Percentiles rank a stretch among this genome's conserved stretches.
These are phyloP conservation scores for Wiebesia pumilae DNA, from an alignment of 1,140 invertebrate species.

Conservation along the genomic window DNA sequence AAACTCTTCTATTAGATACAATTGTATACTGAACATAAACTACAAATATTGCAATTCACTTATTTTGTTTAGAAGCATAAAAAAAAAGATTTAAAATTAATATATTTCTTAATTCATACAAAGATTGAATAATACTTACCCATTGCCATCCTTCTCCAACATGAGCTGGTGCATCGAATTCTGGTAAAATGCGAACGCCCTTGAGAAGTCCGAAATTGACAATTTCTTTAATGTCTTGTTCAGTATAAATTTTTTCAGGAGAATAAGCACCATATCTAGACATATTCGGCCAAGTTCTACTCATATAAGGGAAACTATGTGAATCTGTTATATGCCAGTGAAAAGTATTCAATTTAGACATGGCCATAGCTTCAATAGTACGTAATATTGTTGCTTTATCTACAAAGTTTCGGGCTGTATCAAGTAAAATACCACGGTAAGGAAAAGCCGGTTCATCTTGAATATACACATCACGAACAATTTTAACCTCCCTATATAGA, in stretches of 20 bases:
- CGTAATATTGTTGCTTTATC: slow-evolving; percentile 81
- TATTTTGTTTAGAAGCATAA: no score
- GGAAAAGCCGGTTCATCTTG: slow-evolving; percentile 83
- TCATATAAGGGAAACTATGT: slow-evolving; percentile 88
- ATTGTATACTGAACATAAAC: no score
- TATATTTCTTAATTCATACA: no score
- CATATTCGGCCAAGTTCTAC: slow-evolving; percentile 81
- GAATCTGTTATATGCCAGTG: slow-evolving; percentile 95
- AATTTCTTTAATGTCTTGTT: slow-evolving; percentile 77
- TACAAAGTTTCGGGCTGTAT: slow-evolving; percentile 86
- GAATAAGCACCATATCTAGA: slow-evolving; percentile 84
- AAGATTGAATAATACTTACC: slow-evolving; percentile 69
- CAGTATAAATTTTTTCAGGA: slow-evolving; percentile 78
- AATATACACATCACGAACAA: slow-evolving; percentile 79
- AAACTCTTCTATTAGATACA: no score
- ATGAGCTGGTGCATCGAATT: slow-evolving; percentile 92
- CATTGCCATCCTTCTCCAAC: slow-evolving; percentile 92
- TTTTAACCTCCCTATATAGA: slow-evolving; percentile 76
- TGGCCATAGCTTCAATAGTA: slow-evolving; percentile 87
- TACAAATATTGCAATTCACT: no score
- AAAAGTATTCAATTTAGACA: slow-evolving; percentile 88
- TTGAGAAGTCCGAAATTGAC: slow-evolving; percentile 82
- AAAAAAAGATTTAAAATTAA: no score
- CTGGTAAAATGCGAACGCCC: slow-evolving; percentile 86
- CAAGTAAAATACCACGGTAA: slow-evolving; percentile 85